Evolutionary conservation across 2,113 vertebrate genomes (phyloP), one percentile per base, ranked within the genome.

Genomic region (Pheucticus melanocephalus): DNA sequence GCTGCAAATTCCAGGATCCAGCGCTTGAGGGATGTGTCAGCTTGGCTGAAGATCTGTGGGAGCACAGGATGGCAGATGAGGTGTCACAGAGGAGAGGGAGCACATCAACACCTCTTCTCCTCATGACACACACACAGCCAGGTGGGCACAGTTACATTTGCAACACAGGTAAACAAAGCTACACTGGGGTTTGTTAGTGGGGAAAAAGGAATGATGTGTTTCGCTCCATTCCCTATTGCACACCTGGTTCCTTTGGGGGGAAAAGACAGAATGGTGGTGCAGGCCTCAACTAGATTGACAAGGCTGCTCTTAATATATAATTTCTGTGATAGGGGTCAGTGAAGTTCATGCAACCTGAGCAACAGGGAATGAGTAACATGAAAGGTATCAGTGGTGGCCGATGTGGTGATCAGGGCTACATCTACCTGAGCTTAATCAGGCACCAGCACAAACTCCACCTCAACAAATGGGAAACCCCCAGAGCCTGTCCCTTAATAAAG

Each of bases 1-100:
- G 98, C 98, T 1, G 98, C 98, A 33, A 98, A 98, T 86, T 98
- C 98, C 95, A 98, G 97, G 15, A 98, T 77, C 98, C 98, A 98
- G 68, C 98, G 98, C 81, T 98, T 98, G 68, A 98, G 37, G 28
- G 98, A 91, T 0, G 98, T 98, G 93, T 98, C 95, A 27, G 98
- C 98, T 92, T 98, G 98, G 94, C 98, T 98, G 96, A 98, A 98
- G 94, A 98, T 98, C 98, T 98, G 94, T 3, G 1, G 89, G 63
- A 54, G 53, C 4, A 56, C 3, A 35, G 79, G 47, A 79, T n/a
- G 47, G 37, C 54, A 76, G 21, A 44, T 0, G 0, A 66, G 31
- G 37, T 44, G 37, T 44, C 83, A 66, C 27, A 33, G 42, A 6
- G 11, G 28, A 37, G 44, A 86, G 69, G 59, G 48, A 56, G 51